Base-by-base conservation (phyloP, 2,888 invertebrate species). In the Abscondita cerata region DNA sequence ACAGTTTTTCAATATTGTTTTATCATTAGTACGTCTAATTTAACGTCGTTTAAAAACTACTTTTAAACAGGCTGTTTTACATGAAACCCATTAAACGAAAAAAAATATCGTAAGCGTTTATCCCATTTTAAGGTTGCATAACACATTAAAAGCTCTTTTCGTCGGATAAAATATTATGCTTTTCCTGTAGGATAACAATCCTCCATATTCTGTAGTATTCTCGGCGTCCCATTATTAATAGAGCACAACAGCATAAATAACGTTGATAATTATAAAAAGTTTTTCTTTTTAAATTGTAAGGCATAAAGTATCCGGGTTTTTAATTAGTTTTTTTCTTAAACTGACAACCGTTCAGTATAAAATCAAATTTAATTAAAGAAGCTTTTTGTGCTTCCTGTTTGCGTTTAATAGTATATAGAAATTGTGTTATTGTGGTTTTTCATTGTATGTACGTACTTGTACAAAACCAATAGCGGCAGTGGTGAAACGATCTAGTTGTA, bases 1-100 rank as follows among this genome's bases (percentile, higher is more conserved):
- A 57, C 56, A 47, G 57, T 56, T 62, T 52, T 51, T 62, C 25
- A 19, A 62, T 57, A 62, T 62, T 62, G 53, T 62, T 62, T 57
- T 31, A 41, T 52, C 62, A 58, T 62, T 62, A 62, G 62, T 52
- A 46, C 31, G 40, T 52, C 62, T 50, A 56, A 61, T 61, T 61
- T 53, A 19, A 25, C 44, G 48, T 50, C 57, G 53, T 62, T 62
- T 62, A 62, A 57, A 62, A 62, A 52, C 57, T 62, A 62, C 53
- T 57, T 62, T 59, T 57, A 48, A 53, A 33, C 50, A 41, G 46
- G 20, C 53, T 41, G 52, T 53, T 47, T 57, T 53, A 47, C 50
- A 62, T 47, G 34, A 19, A 44, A 16, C 53, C 52, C 57, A 53
- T 58, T 62, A 62, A 62, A 31, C 48, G 40, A n/a, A n/a, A 44